These are phyloP conservation scores for Cheilinus undulatus DNA, from an alignment of 2,113 vertebrate species.

Conservation along the genomic window DNA sequence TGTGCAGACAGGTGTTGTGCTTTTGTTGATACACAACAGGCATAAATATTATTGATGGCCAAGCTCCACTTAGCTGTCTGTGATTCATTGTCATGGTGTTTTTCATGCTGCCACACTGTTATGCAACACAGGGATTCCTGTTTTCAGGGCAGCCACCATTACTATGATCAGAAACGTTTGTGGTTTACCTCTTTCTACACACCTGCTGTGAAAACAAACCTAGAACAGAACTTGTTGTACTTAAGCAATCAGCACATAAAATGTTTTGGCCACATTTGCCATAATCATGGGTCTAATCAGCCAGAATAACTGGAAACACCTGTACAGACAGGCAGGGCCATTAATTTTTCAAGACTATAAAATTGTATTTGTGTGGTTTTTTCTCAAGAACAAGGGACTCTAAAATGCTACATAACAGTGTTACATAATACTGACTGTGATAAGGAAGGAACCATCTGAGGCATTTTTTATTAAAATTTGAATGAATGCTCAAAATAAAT, in stretches of 20 bases:
- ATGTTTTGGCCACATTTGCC: not conserved
- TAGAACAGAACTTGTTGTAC: not conserved
- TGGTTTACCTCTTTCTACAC: not conserved
- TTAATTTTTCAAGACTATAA: not conserved
- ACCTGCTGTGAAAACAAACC: not conserved
- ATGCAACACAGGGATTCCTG: not conserved
- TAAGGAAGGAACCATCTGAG: no score
- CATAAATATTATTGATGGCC: not conserved
- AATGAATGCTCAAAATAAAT: no score
- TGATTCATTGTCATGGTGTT: not conserved
- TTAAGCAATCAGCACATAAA: not conserved
- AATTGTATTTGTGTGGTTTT: no score
- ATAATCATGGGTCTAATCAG: not conserved
- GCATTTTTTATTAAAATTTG: no score
- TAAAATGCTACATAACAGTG: not conserved
- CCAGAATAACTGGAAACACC: not conserved
- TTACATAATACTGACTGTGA: no score
- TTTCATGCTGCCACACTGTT: not conserved
- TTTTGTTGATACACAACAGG: not conserved
- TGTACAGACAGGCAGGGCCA: not conserved
- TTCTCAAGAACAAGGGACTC: not conserved
- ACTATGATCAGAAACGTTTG: not conserved
- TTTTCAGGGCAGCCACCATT: not conserved
- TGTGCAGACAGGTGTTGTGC: not conserved
- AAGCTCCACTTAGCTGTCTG: not conserved